Evolutionary conservation across 2,113 vertebrate genomes (phyloP).

Genomic region (Thamnophis sirtalis): DNA sequence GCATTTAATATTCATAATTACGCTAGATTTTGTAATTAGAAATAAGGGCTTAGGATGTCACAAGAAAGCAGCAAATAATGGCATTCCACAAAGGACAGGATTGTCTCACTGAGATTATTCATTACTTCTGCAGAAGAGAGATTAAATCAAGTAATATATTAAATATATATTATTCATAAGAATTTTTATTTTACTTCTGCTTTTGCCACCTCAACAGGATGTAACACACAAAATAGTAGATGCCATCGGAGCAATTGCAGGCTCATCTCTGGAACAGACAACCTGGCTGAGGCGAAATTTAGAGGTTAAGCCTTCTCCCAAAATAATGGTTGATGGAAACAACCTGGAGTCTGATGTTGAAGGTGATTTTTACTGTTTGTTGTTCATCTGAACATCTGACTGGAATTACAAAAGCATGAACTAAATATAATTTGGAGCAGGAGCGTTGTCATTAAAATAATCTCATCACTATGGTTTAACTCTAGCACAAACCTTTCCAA

Average conservation of each 20-base stretch:
- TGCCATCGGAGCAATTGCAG: conserved; percentile 91
- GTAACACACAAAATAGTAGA: conserved; percentile 97
- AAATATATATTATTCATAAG: neutral
- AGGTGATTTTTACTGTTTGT: conserved; percentile 66
- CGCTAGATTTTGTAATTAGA: neutral
- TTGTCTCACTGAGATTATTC: neutral
- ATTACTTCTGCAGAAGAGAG: neutral
- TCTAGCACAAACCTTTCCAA: neutral
- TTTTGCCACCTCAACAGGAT: conserved; percentile 71
- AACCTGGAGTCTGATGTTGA: conserved; percentile 90
- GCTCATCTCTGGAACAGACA: conserved; percentile 96
- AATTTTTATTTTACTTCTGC: neutral
- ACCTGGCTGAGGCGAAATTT: conserved; percentile 96
- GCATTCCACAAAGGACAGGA: neutral
- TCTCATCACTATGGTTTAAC: neutral
- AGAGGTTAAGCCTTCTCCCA: conserved; percentile 95
- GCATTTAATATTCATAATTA: neutral
- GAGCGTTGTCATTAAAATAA: neutral
- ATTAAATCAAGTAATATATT: too few relatives aligned
- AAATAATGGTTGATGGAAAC: conserved; percentile 90
- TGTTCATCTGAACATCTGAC: neutral
- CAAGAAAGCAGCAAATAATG: neutral
- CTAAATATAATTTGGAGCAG: neutral
- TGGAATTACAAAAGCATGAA: neutral
- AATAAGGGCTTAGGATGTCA: neutral